Evolutionary conservation across 2,888 invertebrate genomes (phyloP), one percentile per base, ranked within the genome.

Genomic region (Cancer borealis): DNA sequence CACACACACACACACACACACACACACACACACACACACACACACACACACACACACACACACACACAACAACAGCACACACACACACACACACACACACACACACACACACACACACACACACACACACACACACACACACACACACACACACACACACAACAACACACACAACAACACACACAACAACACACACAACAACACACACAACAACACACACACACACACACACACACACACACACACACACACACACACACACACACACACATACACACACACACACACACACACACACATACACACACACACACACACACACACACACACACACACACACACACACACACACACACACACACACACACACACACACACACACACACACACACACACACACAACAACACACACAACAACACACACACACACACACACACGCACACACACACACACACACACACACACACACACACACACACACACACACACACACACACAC

Each of bases 151-250:
- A 73, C 73, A 73, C 73, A 73, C 39, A 39, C 39, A 54, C 54
- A n/a, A n/a, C n/a, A n/a, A 54, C 3, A 54, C 54, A 54, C 54
- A 54, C 3, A 54, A n/a, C n/a, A n/a, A n/a, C n/a, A n/a, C n/a
- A n/a, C n/a, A n/a, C n/a, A n/a, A n/a, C n/a, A n/a, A n/a, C 54
- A 54, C 54, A 54, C 3, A 79, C 79, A n/a, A n/a, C n/a, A n/a
- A 79, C 30, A 79, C 88, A 45, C 46, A 88, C 45, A n/a, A n/a
- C n/a, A n/a, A 88, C 88, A 88, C 39, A 88, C 88, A 88, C 88
- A 88, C 88, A 88, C 87, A 87, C 87, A 87, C 87, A 87, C 88
- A 88, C 88, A 88, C 88, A 88, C 88, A 88, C 88, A 88, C 88
- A 88, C 88, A 88, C 88, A 73, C 73, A 73, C 73, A 73, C 73